Evolutionary conservation across 2,113 vertebrate genomes (phyloP).

Genomic region (Psettodes erumei): DNA sequence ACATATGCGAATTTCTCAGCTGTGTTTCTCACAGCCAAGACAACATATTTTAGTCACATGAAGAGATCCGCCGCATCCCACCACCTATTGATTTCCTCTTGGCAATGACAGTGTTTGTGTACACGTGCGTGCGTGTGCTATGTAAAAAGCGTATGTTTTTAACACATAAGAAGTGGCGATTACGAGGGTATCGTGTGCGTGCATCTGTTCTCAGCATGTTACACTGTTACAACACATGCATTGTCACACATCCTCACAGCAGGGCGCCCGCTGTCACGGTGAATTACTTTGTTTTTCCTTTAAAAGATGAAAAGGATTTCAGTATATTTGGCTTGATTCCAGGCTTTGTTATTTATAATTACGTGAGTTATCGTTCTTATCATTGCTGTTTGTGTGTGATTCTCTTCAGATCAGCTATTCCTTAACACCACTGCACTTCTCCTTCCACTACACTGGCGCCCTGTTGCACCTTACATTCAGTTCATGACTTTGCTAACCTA

Average conservation of each 20-base stretch:
- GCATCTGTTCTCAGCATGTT: constrained; percentile 31
- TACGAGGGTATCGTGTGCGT: not conserved
- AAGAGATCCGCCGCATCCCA: constrained; percentile 41
- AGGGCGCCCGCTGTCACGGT: not conserved
- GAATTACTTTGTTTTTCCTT: not conserved
- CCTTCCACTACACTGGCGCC: not conserved
- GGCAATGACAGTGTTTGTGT: constrained; percentile 27
- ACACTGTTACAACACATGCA: not conserved
- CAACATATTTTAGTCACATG: constrained; percentile 74
- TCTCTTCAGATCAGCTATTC: not conserved
- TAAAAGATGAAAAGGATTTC: not conserved
- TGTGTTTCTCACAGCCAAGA: constrained; percentile 56
- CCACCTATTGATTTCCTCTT: constrained; percentile 50
- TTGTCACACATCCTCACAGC: constrained; percentile 11
- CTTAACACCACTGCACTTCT: not conserved
- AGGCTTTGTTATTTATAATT: not conserved
- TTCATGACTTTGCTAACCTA: not conserved
- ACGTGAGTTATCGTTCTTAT: not conserved
- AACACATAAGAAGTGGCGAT: constrained; percentile 51
- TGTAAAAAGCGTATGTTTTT: constrained; percentile 37
- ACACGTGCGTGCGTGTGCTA: not conserved
- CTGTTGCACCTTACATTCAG: not conserved
- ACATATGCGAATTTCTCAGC: constrained; percentile 46
- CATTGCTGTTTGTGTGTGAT: not conserved
- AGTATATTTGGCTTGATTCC: not conserved